Evolutionary conservation across 37 sponge, comb jelly and placozoan species (phyloP).

Genomic region (Dysidea cf. avara): DNA sequence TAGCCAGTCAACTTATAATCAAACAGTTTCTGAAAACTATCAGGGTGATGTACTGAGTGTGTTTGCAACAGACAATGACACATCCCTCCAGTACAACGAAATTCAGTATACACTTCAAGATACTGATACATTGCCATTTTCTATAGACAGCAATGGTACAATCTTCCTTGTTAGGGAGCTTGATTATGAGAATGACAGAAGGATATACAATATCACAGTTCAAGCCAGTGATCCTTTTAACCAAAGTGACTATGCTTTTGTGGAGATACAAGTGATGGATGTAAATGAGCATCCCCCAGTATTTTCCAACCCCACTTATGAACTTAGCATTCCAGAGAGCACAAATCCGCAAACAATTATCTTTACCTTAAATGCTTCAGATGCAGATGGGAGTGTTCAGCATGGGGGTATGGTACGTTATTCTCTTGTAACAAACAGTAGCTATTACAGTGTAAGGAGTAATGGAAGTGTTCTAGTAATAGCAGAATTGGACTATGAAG

Average conservation of each 20-base stretch:
- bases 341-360: neutral
- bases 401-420: constrained; percentile 17
- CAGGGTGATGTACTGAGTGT: constrained; percentile 6
- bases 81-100: constrained; percentile 12
- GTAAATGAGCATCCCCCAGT: constrained; percentile 49
- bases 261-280: constrained; percentile 22
- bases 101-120: constrained; percentile 31
- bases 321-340: constrained; percentile 26
- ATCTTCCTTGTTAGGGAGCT: constrained; percentile 5
- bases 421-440: neutral
- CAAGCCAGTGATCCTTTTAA: constrained; percentile 37
- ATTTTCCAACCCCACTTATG: constrained; percentile 21
- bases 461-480: constrained; percentile 7
- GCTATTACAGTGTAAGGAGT: neutral
- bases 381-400: constrained; percentile 30
- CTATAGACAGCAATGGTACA: neutral
- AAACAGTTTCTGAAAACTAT: constrained; percentile 3
- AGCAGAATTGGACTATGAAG: constrained; percentile 34
- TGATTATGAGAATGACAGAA: constrained; percentile 50
- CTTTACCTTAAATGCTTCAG: constrained; percentile 26
- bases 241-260: neutral
- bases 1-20: neutral
- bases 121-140: neutral
- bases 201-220: constrained; percentile 7
- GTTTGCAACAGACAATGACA: constrained; percentile 46